Conservation (phyloP, 2,888 invertebrate genomes). For the Eilema depressum region DNA sequence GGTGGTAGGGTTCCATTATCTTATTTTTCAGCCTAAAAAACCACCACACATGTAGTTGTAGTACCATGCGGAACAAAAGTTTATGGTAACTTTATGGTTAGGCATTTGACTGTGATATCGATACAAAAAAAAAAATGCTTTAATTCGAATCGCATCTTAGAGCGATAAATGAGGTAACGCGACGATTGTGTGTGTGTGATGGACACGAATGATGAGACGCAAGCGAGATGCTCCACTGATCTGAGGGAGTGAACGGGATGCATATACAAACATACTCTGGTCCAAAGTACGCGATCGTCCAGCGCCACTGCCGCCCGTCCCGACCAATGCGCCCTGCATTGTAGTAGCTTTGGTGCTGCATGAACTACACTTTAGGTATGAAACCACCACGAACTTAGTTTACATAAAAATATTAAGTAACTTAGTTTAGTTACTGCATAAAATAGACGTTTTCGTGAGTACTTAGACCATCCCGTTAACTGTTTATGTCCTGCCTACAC, state of each 20-base stretch:
- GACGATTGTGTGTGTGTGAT: conserved; percentile 63
- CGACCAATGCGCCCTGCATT: conserved; percentile 59
- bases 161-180: conserved; percentile 73
- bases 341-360: conserved; percentile 69
- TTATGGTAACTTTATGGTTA: conserved; percentile 42
- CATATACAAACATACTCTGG: conserved; percentile 73
- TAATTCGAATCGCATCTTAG: conserved; percentile 63
- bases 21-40: neutral
- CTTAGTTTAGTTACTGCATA: neutral
- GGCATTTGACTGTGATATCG: conserved; percentile 36
- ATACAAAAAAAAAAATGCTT: conserved; percentile 74
- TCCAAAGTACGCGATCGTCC: conserved; percentile 78
- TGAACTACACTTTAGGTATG: neutral
- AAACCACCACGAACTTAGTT: neutral
- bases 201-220: conserved; percentile 56
- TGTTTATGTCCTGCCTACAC: conserved; percentile 76
- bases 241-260: conserved; percentile 70
- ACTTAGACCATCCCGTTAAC: conserved; percentile 64
- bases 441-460: conserved; percentile 37
- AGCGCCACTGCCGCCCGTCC: conserved; percentile 57
- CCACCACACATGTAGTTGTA: neutral
- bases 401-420: too few relatives aligned
- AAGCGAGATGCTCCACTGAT: conserved; percentile 53
- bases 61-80: too few relatives aligned
- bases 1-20: too few relatives aligned